Conservation (phyloP, 2,888 invertebrate species). For the Metacarcinus magister region DNA sequence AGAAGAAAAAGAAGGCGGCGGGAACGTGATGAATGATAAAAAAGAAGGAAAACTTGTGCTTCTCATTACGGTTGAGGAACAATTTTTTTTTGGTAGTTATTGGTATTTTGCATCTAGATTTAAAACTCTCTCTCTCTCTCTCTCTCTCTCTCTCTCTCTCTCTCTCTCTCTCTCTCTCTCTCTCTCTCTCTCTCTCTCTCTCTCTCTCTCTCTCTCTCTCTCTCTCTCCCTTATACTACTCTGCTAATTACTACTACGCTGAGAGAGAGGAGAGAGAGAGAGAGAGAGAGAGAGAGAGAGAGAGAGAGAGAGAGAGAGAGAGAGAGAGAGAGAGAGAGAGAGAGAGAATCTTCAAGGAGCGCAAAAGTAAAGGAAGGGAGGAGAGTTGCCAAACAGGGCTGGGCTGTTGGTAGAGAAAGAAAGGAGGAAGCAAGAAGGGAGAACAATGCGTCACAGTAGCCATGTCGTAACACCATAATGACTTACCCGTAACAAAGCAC, state of each 20-base stretch:
- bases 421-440: constrained; percentile 23
- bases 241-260: no score
- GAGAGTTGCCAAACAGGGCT: not conserved
- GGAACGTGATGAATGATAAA: not conserved
- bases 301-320: constrained; percentile 22
- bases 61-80: not conserved
- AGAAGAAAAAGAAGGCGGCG: not conserved
- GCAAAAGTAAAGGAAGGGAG: not conserved
- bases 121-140: not conserved
- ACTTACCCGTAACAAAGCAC: constrained; percentile 58
- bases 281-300: constrained; percentile 19
- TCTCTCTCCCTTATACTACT: not conserved
- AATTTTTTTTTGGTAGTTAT: not conserved
- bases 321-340: constrained; percentile 28
- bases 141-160: not conserved
- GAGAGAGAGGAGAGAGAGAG: not conserved
- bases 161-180: constrained; percentile 57
- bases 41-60: not conserved
- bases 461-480: constrained; percentile 54
- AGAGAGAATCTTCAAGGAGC: not conserved
- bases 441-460: constrained; percentile 57
- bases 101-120: not conserved
- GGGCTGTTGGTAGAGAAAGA: not conserved
- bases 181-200: constrained; percentile 58
- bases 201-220: constrained; percentile 58